Evolutionary conservation across 2,888 invertebrate genomes (phyloP).

Genomic region (Allolobophora icterica): DNA sequence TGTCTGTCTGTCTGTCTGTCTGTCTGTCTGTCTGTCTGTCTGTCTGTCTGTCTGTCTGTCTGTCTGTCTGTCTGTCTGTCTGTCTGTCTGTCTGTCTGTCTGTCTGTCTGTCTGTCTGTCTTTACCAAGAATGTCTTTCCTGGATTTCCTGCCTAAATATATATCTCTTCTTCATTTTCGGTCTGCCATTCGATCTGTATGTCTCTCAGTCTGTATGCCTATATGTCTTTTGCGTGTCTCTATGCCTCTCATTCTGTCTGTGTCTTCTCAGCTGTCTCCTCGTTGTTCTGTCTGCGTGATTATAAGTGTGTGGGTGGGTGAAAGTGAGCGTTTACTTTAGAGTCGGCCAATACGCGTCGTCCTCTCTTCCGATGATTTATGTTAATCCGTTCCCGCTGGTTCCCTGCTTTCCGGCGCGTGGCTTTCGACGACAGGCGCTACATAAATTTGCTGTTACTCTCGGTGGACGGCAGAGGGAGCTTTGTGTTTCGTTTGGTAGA

Average conservation of each 20-base stretch:
- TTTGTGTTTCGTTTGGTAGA: neutral
- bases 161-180: too few species aligned
- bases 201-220: neutral
- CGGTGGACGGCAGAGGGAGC: neutral
- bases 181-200: too few species aligned
- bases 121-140: too few species aligned
- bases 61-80: neutral
- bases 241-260: neutral
- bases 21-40: too few species aligned
- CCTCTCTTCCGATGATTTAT: slow-evolving; percentile 17
- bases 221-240: neutral
- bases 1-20: too few species aligned
- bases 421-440: slow-evolving; percentile 11
- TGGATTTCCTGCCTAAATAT: too few species aligned
- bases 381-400: neutral
- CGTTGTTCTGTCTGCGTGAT: neutral
- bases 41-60: neutral
- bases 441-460: neutral
- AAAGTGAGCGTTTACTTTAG: neutral
- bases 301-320: neutral
- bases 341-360: neutral
- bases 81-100: neutral
- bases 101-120: neutral
- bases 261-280: neutral
- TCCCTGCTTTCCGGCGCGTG: neutral